Conservation (phyloP, 2,888 invertebrate species). For the Nomada fucata region DNA sequence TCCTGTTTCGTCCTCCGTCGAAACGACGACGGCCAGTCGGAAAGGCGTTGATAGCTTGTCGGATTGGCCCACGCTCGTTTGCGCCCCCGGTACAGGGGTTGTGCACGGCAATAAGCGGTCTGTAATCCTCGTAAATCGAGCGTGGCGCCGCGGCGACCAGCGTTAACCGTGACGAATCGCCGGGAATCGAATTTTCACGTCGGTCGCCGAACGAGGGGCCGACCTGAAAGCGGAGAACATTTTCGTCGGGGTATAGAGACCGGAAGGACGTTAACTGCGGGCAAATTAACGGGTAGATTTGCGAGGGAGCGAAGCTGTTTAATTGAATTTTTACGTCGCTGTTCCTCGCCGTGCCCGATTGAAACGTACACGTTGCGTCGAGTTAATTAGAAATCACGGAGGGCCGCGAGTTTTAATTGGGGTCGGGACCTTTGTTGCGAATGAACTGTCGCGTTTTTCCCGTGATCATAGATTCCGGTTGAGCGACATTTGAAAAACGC, state of each 20-base stretch:
- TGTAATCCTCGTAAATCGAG: constrained; percentile 74
- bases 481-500: no score
- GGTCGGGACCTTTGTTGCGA: not conserved
- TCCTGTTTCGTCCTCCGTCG: constrained; percentile 4
- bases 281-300: not conserved
- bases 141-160: constrained; percentile 54
- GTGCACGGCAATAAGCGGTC: constrained; percentile 61
- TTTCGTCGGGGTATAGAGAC: not conserved
- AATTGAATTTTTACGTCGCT: constrained; percentile 38
- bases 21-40: constrained; percentile 10
- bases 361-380: constrained; percentile 13
- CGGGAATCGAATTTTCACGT: constrained; percentile 51
- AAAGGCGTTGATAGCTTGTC: constrained; percentile 32
- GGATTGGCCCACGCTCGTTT: constrained; percentile 52
- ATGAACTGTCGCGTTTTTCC: not conserved
- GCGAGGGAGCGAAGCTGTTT: not conserved
- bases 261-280: not conserved
- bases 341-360: constrained; percentile 12
- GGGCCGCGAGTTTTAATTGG: constrained; percentile 16
- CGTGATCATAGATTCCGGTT: not conserved
- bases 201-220: not conserved
- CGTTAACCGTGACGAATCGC: constrained; percentile 59
- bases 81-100: constrained; percentile 14
- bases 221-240: not conserved
- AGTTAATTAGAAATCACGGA: constrained; percentile 17